Conservation (phyloP, 2,888 invertebrate species). For the Trissonchulus sp. region DNA sequence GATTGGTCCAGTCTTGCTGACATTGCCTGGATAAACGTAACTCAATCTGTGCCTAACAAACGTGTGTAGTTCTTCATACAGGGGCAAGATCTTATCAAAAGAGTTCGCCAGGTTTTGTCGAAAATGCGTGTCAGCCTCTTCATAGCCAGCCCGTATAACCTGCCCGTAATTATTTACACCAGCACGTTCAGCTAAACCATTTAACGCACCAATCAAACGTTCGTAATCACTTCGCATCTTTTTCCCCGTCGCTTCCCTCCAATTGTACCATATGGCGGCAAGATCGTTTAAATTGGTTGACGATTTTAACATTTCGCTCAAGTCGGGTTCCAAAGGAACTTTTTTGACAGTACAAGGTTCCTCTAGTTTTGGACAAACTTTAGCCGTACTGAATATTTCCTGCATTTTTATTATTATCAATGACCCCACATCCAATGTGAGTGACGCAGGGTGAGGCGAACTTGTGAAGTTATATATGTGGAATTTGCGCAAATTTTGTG, state of each 20-base stretch:
- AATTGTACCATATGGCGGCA: conserved; percentile 48
- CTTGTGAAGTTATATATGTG: too few relatives aligned
- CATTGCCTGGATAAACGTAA: conserved; percentile 32
- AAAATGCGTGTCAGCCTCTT: background rate
- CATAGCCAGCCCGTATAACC: background rate
- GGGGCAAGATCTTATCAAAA: background rate
- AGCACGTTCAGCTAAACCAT: background rate
- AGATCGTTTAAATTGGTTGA: conserved; percentile 44
- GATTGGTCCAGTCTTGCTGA: conserved; percentile 19
- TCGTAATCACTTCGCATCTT: conserved; percentile 44
- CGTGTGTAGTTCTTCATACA: conserved; percentile 38
- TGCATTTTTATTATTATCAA: conserved; percentile 66
- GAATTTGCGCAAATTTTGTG: too few relatives aligned
- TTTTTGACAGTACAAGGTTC: background rate
- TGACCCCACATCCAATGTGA: conserved; percentile 46
- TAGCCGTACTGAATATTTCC: conserved; percentile 68
- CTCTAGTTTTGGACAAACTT: conserved; percentile 66
- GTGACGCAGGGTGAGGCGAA: too few relatives aligned
- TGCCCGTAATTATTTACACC: background rate
- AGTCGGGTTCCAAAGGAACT: background rate
- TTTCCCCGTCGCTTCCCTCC: conserved; percentile 49
- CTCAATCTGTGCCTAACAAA: conserved; percentile 35
- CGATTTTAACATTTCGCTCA: background rate
- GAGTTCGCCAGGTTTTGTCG: background rate
- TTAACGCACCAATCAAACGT: background rate